Conservation (phyloP, 1,140 invertebrate species). For the Berghia stephanieae region DNA sequence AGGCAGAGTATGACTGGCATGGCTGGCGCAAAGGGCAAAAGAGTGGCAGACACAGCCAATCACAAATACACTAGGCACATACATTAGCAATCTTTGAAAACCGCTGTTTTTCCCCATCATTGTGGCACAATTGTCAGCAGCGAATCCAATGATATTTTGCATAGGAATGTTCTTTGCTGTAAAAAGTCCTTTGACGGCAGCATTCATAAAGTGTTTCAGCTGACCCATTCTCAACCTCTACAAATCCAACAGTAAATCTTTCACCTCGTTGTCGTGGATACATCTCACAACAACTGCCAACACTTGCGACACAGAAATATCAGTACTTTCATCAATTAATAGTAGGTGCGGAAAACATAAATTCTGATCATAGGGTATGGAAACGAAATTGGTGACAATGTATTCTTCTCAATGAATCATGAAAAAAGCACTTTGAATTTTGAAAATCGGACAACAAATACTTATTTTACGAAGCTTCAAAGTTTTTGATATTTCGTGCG, state of each 20-base stretch:
- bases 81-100: neutral
- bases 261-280: neutral
- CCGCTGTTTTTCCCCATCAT: neutral
- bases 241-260: neutral
- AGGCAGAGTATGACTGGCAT: neutral
- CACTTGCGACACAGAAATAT: neutral
- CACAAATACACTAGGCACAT: neutral
- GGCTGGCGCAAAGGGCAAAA: conserved; percentile 1
- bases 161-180: neutral
- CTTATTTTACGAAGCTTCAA: too few species aligned
- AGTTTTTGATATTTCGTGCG: too few species aligned
- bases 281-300: neutral
- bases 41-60: neutral
- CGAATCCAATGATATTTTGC: neutral
- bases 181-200: neutral
- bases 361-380: too few species aligned
- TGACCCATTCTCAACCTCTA: conserved; percentile 1
- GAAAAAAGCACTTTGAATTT: too few species aligned
- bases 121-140: neutral
- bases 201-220: neutral
- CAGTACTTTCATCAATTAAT: conserved; percentile 13
- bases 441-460: too few species aligned
- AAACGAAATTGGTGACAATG: too few species aligned
- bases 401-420: too few species aligned
- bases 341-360: too few species aligned